phyloP scores from a whole-genome alignment of 1,140 invertebrate genomes.

The Anastrepha ludens region DNA sequence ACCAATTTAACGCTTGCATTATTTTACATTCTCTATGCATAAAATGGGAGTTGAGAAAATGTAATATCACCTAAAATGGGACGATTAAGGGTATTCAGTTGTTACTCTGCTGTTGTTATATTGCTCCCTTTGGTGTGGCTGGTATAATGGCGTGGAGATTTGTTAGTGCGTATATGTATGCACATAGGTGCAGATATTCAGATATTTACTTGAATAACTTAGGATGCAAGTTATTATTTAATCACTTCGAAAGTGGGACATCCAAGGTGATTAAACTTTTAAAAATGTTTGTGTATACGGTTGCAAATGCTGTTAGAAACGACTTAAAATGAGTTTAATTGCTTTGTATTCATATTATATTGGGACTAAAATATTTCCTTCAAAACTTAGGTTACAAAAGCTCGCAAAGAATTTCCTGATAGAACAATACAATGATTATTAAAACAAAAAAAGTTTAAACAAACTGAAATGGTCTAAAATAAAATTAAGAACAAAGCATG shows the following conservation, averaged over 20 bases:
- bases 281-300: not conserved
- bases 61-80: not conserved
- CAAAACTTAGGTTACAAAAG: too few species aligned
- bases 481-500: too few species aligned
- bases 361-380: too few species aligned
- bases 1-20: conserved; percentile 29
- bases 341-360: too few species aligned
- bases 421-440: too few species aligned
- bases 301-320: too few species aligned
- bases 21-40: conserved; percentile 18
- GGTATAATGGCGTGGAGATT: not conserved
- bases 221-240: not conserved
- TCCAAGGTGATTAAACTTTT: not conserved
- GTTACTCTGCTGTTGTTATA: not conserved
- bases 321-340: too few species aligned
- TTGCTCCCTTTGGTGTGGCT: not conserved
- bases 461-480: too few species aligned
- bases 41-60: not conserved
- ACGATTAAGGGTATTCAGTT: not conserved
- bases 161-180: not conserved
- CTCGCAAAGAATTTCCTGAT: too few species aligned
- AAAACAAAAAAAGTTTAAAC: too few species aligned
- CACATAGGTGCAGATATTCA: too few species aligned
- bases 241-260: not conserved
- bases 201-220: not conserved